A percentile compares a stretch with the other conserved stretches of the same genome.
Evolutionary conservation across 2,113 vertebrate species (phyloP).

Genomic region (Pitta sordida): DNA sequence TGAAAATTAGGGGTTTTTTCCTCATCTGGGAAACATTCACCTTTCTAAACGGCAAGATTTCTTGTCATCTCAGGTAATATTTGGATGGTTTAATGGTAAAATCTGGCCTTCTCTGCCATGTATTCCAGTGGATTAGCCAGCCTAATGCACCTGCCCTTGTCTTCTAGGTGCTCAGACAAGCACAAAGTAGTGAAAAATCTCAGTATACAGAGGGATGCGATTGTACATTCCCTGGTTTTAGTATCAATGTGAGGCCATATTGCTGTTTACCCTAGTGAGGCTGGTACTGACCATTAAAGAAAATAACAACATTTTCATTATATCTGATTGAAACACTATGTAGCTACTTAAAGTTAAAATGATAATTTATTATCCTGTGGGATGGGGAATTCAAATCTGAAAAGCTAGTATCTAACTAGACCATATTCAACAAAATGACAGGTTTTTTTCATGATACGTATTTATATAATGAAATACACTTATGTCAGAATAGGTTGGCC

Average conservation of each 20-base stretch:
- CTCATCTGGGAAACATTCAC: background rate
- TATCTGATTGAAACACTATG: background rate
- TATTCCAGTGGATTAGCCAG: background rate
- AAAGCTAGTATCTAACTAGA: background rate
- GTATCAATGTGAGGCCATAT: background rate
- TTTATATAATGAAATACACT: background rate
- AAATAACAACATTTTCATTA: background rate
- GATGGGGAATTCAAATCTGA: background rate
- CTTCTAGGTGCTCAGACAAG: background rate
- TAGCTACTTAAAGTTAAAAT: background rate
- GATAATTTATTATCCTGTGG: background rate
- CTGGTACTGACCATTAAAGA: background rate
- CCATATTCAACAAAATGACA: background rate
- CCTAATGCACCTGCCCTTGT: background rate
- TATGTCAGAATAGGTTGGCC: background rate
- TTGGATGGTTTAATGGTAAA: background rate
- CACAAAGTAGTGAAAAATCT: background rate
- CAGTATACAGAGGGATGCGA: background rate
- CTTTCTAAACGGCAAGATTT: background rate
- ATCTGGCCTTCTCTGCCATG: background rate
- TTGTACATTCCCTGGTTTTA: background rate
- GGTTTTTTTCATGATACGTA: background rate
- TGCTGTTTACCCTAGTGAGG: background rate
- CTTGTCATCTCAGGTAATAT: background rate
- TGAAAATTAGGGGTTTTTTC: rapidly evolving